Conservation (phyloP, 2,113 vertebrate species). For the Leptosomus discolor region DNA sequence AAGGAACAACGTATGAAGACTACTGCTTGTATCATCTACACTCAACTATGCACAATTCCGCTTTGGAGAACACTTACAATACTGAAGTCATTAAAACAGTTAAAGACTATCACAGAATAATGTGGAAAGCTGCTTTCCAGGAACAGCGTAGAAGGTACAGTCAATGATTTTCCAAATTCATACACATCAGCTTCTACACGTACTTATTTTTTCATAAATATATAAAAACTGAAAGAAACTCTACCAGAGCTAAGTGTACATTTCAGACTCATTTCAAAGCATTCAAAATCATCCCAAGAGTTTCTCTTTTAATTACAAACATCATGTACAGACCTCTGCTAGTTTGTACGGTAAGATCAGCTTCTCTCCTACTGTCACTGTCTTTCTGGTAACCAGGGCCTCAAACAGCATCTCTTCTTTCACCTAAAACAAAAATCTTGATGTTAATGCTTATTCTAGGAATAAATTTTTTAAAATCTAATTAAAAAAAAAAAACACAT, state of each 20-base stretch:
- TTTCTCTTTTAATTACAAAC: background rate
- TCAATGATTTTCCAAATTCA: background rate
- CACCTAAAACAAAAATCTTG: slow-evolving; percentile 75
- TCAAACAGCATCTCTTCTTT: slow-evolving; percentile 97
- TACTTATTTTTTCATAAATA: background rate
- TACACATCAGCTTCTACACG: background rate
- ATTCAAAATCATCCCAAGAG: background rate
- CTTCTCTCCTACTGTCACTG: slow-evolving; percentile 94
- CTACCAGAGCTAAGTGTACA: background rate
- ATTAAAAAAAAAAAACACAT: background rate
- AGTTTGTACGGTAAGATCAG: slow-evolving; percentile 94
- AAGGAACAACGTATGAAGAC: rapidly evolving
- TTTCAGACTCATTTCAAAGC: background rate
- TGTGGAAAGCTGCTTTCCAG: background rate
- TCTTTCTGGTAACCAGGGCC: slow-evolving; percentile 94
- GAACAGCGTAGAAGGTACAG: background rate
- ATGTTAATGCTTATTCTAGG: background rate
- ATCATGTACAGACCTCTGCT: slow-evolving; percentile 84
- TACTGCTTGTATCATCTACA: no score
- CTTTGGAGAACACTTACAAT: background rate
- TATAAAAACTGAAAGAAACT: background rate
- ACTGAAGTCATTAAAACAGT: background rate
- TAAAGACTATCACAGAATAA: background rate
- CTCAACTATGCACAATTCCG: background rate
- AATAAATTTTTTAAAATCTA: background rate